Percentiles rank a stretch among this genome's conserved stretches.
Conservation (phyloP, 2,888 invertebrate genomes). For the Morpho achilles region DNA sequence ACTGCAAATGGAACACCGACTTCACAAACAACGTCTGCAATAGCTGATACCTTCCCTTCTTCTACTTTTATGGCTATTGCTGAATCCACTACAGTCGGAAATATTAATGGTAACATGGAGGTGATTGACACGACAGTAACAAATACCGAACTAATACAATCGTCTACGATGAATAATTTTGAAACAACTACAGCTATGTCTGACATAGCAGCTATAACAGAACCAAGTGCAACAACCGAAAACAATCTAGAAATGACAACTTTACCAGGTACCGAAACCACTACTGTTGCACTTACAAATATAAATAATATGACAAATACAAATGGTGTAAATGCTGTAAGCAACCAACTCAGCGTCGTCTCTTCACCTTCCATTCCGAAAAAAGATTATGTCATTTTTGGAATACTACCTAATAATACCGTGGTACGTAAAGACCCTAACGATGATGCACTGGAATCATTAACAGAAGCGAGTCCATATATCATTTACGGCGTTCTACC, state of each 20-base stretch:
- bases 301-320: constrained; percentile 40
- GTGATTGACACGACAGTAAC: constrained; percentile 24
- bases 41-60: constrained; percentile 28
- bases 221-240: constrained; percentile 33
- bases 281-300: constrained; percentile 33
- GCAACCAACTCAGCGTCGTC: constrained; percentile 40
- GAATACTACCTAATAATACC: constrained; percentile 88
- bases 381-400: constrained; percentile 86
- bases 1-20: constrained; percentile 25
- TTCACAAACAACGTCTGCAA: constrained; percentile 26
- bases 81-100: constrained; percentile 11
- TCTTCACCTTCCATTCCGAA: constrained; percentile 64
- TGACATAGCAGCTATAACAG: constrained; percentile 37
- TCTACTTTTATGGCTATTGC: constrained; percentile 16
- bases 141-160: constrained; percentile 26
- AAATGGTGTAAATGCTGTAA: constrained; percentile 38
- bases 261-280: constrained; percentile 35
- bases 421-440: constrained; percentile 87
- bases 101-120: constrained; percentile 4
- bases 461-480: constrained; percentile 85
- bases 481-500: constrained; percentile 87
- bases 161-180: constrained; percentile 35
- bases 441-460: constrained; percentile 81
- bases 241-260: constrained; percentile 40
- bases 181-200: constrained; percentile 40